phyloP scores from a whole-genome alignment of 2,888 invertebrate species.

The Thereva unica region DNA sequence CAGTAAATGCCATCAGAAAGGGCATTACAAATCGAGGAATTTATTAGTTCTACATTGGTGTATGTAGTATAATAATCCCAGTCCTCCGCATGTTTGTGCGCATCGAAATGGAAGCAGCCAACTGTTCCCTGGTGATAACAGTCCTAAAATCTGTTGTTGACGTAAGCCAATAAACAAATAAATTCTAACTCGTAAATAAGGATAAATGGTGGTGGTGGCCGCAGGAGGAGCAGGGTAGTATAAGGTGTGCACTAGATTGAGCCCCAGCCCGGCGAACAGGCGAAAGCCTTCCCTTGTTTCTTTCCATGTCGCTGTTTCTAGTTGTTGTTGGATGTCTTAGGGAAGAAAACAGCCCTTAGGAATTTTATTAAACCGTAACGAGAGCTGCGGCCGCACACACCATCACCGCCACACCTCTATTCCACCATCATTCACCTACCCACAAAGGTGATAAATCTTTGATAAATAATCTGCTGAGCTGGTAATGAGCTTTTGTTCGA shows the following conservation, averaged over 20 bases:
- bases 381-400: conserved; percentile 3
- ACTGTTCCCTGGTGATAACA: conserved; percentile 31
- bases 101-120: not conserved
- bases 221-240: not conserved
- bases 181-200: conserved; percentile 37
- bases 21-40: conserved; percentile 32
- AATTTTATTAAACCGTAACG: conserved; percentile 24
- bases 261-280: no score
- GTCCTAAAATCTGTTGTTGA: conserved; percentile 30
- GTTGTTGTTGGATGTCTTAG: conserved; percentile 9
- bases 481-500: conserved; percentile 38
- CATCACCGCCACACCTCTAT: no score
- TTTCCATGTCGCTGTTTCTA: not conserved
- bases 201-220: conserved; percentile 23
- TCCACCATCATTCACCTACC: no score
- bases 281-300: no score
- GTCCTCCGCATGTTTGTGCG: conserved; percentile 10
- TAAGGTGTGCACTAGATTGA: not conserved
- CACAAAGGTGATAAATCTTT: conserved; percentile 35
- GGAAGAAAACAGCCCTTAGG: conserved; percentile 1
- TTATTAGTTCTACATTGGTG: conserved; percentile 23
- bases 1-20: conserved; percentile 23
- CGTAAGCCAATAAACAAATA: conserved; percentile 37
- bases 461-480: conserved; percentile 38
- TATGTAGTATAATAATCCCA: conserved; percentile 9